Evolutionary conservation across 2,888 invertebrate genomes (phyloP).

Genomic region (Scaptodrosophila latifasciaeformis): DNA sequence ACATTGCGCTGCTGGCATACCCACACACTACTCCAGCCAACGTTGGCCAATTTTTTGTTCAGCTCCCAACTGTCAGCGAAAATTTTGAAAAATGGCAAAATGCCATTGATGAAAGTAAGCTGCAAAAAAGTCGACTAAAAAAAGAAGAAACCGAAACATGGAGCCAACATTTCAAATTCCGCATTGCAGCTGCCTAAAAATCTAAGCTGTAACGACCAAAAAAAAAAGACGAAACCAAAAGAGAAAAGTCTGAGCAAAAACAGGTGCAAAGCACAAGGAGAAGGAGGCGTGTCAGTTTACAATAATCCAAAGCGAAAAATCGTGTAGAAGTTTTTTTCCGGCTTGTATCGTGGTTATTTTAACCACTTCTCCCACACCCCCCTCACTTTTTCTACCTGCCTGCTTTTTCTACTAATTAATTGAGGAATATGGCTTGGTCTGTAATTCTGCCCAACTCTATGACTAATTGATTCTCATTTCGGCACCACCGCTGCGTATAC

Average conservation of each 20-base stretch:
- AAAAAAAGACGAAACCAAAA: not conserved
- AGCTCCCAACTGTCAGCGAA: constrained; percentile 60
- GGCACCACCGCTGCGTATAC: constrained; percentile 38
- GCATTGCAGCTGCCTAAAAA: constrained; percentile 2
- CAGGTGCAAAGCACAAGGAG: constrained; percentile 16
- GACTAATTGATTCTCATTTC: constrained; percentile 21
- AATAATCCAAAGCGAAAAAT: constrained; percentile 70
- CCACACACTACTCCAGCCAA: constrained; percentile 15
- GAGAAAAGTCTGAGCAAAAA: constrained; percentile 20
- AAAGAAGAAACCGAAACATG: constrained; percentile 2
- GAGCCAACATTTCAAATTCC: not conserved
- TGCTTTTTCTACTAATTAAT: constrained; percentile 53
- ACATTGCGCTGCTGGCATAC: constrained; percentile 6
- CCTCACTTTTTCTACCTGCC: too few relatives aligned
- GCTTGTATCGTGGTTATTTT: constrained; percentile 1
- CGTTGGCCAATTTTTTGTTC: constrained; percentile 33
- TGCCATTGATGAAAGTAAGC: constrained; percentile 68
- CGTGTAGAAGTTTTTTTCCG: constrained; percentile 1
- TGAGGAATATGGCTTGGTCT: constrained; percentile 42
- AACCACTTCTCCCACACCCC: too few relatives aligned
- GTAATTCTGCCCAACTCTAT: constrained; percentile 9
- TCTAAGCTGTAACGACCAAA: constrained; percentile 1
- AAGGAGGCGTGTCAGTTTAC: constrained; percentile 55
- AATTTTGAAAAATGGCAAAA: constrained; percentile 71
- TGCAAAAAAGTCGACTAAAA: constrained; percentile 32